Conservation (phyloP, 2,888 invertebrate species). For the Metacarcinus magister region DNA sequence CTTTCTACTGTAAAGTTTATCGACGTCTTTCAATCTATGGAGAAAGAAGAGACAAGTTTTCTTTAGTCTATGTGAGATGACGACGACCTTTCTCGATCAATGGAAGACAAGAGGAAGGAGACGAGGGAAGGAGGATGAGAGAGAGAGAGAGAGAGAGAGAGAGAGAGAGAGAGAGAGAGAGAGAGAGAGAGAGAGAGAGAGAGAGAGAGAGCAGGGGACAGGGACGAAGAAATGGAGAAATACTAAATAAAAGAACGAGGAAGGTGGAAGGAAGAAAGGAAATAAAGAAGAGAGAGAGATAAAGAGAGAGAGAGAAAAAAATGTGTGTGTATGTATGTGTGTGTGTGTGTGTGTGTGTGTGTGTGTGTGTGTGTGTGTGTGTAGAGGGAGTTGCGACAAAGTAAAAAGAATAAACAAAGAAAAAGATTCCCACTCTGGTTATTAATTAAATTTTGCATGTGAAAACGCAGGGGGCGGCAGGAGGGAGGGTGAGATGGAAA, state of each 20-base stretch:
- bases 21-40: too few relatives aligned
- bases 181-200: background rate
- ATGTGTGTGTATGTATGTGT: slow-evolving; percentile 31
- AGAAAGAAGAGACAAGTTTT: too few relatives aligned
- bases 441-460: too few relatives aligned
- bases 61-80: too few relatives aligned
- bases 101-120: background rate
- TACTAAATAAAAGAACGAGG: background rate
- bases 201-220: background rate
- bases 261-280: background rate
- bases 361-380: slow-evolving; percentile 26
- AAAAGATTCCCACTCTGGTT: too few relatives aligned
- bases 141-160: background rate
- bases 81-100: too few relatives aligned
- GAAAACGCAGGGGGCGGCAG: background rate
- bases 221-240: background rate
- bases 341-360: slow-evolving; percentile 37
- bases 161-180: background rate
- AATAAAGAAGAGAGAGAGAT: background rate
- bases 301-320: too few relatives aligned
- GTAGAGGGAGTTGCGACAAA: background rate
- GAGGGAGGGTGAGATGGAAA: background rate
- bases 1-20: too few relatives aligned
- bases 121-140: background rate
- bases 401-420: background rate